Percentiles rank a stretch among this genome's conserved stretches.
These are phyloP conservation scores for Bergia puertoricense DNA, from an alignment of 92 coral and sea anemone species.

Conservation along the genomic window DNA sequence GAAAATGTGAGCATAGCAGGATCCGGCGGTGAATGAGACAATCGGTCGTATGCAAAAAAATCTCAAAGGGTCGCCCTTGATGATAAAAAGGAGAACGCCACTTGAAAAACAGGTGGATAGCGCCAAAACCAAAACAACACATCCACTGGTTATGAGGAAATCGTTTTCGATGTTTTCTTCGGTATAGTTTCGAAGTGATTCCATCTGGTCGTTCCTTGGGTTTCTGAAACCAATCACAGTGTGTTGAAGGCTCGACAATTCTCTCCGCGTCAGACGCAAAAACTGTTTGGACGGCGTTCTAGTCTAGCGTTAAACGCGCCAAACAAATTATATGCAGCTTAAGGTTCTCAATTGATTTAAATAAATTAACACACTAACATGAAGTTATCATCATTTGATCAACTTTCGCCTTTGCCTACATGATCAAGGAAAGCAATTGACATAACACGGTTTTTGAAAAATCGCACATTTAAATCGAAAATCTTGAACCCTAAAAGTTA, in stretches of 20 bases:
- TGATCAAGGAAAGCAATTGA: background rate
- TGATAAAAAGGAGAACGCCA: conserved; percentile 23
- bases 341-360: background rate
- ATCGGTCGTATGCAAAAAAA: conserved; percentile 16
- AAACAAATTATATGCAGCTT: background rate
- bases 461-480: background rate
- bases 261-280: background rate
- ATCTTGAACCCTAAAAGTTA: background rate
- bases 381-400: background rate
- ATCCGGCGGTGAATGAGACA: conserved; percentile 24
- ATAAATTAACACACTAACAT: background rate
- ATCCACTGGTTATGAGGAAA: conserved; percentile 9
- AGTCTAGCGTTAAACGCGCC: background rate
- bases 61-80: conserved; percentile 31
- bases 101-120: conserved; percentile 31
- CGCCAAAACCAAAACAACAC: conserved; percentile 6
- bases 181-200: background rate
- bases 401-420: background rate
- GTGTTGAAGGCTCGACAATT: background rate
- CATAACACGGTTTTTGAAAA: background rate
- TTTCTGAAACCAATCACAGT: background rate
- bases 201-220: background rate
- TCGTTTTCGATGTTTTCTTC: background rate
- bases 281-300: too few species aligned
- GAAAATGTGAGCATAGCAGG: conserved; percentile 27